These are phyloP conservation scores for Lucilia cuprina DNA, from an alignment of 1,140 invertebrate genomes.

Conservation along the genomic window DNA sequence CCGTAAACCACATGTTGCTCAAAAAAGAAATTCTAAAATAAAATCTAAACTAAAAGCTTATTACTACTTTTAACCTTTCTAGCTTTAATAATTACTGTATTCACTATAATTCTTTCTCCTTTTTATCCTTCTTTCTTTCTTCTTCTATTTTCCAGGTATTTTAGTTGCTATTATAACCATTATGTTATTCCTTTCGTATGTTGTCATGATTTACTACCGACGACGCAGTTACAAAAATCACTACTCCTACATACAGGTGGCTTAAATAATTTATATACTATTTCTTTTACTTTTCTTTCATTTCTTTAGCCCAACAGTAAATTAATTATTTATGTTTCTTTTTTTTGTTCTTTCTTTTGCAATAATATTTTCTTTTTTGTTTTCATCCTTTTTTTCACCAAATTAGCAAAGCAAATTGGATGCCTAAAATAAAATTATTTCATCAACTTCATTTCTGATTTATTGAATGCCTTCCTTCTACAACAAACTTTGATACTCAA, in stretches of 20 bases:
- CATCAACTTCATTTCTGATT: background rate
- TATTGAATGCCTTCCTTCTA: background rate
- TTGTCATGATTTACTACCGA: slow-evolving; percentile 56
- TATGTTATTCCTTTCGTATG: slow-evolving; percentile 49
- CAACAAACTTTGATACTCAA: background rate
- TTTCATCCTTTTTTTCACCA: background rate
- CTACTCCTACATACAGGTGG: slow-evolving; percentile 54
- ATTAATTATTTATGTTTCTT: background rate
- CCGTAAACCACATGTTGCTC: background rate
- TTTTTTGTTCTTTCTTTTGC: background rate
- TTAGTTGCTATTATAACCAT: slow-evolving; percentile 51
- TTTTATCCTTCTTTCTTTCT: background rate
- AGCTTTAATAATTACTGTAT: no score
- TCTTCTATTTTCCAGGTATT: slow-evolving; percentile 47
- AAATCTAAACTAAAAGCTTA: no score
- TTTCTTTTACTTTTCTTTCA: background rate
- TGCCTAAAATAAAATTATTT: slow-evolving; percentile 4
- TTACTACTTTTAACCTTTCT: no score
- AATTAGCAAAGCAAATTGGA: slow-evolving; percentile 25
- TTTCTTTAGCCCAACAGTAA: background rate
- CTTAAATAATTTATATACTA: slow-evolving; percentile 42
- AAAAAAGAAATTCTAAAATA: no score
- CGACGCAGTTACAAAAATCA: slow-evolving; percentile 52
- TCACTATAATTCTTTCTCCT: background rate
- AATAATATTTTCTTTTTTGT: background rate